phyloP scores from a whole-genome alignment of 2,797 vertebrate genomes.

The Brotula barbata region DNA sequence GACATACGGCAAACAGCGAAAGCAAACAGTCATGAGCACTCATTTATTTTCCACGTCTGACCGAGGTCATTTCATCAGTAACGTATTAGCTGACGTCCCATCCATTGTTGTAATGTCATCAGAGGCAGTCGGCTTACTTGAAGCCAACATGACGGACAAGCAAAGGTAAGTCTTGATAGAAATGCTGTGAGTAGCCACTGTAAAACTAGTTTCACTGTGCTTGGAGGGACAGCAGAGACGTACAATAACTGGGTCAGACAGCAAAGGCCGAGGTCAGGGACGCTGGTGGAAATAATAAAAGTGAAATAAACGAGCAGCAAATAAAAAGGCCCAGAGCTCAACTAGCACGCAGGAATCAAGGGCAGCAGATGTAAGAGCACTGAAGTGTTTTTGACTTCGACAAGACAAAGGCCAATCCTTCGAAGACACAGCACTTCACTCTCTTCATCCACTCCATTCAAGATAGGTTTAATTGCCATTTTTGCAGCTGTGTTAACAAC shows the following conservation, averaged over 20 bases:
- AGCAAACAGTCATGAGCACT: constrained; percentile 48
- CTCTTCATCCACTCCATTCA: too few species aligned
- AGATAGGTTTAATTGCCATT: not conserved
- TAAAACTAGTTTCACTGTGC: constrained; percentile 7
- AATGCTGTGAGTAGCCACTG: not conserved
- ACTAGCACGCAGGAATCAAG: not conserved
- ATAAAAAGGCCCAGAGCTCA: constrained; percentile 3
- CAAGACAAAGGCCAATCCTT: not conserved
- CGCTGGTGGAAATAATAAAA: constrained; percentile 11
- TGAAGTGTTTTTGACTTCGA: constrained; percentile 6
- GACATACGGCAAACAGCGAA: constrained; percentile 48
- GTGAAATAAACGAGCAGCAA: not conserved
- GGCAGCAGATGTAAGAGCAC: not conserved
- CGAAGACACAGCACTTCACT: too few species aligned
- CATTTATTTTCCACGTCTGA: constrained; percentile 35
- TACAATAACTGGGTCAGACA: not conserved
- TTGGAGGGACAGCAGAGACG: not conserved
- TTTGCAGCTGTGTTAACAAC: too few species aligned
- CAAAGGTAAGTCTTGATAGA: not conserved
- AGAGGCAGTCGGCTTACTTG: not conserved
- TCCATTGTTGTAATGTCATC: constrained; percentile 3
- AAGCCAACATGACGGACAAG: not conserved
- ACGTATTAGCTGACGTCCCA: not conserved
- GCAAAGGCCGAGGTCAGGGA: not conserved
- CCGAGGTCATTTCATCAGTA: constrained; percentile 16